A percentile compares a stretch with the other conserved stretches of the same genome.
Conservation (phyloP, 1,140 invertebrate species). For the Goniozus legneri region DNA sequence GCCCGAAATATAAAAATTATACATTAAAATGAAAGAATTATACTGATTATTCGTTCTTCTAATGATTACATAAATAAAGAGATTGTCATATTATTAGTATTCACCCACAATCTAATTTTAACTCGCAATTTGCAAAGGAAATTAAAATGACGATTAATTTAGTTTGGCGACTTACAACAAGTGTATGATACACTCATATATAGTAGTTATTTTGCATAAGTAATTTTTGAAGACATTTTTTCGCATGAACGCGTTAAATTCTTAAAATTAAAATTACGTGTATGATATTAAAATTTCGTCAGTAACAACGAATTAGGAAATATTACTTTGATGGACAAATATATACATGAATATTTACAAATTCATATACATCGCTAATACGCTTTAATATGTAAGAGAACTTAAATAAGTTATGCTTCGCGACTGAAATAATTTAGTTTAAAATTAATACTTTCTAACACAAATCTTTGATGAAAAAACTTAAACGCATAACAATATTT, state of each 20-base stretch:
- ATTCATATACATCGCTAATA: conserved; percentile 33
- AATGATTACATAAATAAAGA: too few relatives aligned
- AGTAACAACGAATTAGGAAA: conserved; percentile 27
- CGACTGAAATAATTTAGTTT: conserved; percentile 37
- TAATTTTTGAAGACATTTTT: background rate
- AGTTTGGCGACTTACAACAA: background rate
- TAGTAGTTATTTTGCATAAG: background rate
- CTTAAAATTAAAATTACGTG: conserved; percentile 21
- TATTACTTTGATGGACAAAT: conserved; percentile 27
- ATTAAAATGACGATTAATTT: background rate
- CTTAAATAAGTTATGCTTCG: conserved; percentile 21
- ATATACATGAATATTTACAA: conserved; percentile 43
- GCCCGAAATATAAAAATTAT: too few relatives aligned
- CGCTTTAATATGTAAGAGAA: conserved; percentile 21
- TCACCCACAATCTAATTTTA: background rate
- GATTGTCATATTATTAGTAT: too few relatives aligned
- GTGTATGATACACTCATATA: background rate
- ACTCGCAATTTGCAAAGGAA: conserved; percentile 6
- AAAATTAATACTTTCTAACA: conserved; percentile 31
- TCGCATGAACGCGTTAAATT: conserved; percentile 9
- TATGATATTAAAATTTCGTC: conserved; percentile 17
- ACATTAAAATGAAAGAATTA: too few relatives aligned
- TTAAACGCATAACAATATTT: conserved; percentile 26
- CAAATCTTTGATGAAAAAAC: conserved; percentile 44
- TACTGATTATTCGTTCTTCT: too few relatives aligned